Evolutionary conservation across 1,140 invertebrate species (phyloP), one percentile per base, ranked within the genome.

Genomic region (Hycleus cichorii): DNA sequence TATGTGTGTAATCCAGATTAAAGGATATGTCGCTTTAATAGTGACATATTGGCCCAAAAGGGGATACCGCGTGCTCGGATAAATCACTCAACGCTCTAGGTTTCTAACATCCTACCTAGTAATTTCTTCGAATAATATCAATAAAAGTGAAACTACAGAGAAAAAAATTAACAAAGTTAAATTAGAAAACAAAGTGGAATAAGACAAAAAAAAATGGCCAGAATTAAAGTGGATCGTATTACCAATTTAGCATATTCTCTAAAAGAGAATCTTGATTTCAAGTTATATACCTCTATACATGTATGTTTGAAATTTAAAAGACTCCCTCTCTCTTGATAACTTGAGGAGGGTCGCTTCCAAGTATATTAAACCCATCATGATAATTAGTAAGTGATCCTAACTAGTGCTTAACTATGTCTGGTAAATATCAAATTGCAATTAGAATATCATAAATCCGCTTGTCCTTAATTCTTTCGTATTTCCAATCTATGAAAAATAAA

Each of bases 1-100:
- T 32, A 7, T 32, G 32, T 5, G 32, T 32, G 32, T 65, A 65
- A 65, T 63, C 64, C 64, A 63, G 64, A 65, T 65, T 65, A 65
- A 63, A 63, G 64, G 43, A 63, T 58, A 60, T 65, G 64, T 65
- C 64, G 59, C 48, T 47, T 52, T 65, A 65, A 65, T 65, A 53
- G 61, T 65, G 64, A 65, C 64, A 60, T 65, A 65, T 65, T 60
- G 61, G 64, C 27, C 57, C 42, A 12, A 38, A 25, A 54, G 63
- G 60, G 48, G 43, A 63, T 60, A 32, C 32, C 32, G 32, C 58
- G 51, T 43, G 51, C 25, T 47, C 61, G 51, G 47, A 62, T 64
- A 64, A 62, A 64, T 64, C 63, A 64, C 49, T 51, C 47, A 9
- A 27, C 51, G 45, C 39, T 10, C 39, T 27, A 12, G 39, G 32